Percentiles rank a stretch among this genome's conserved stretches.
phyloP scores from a whole-genome alignment of 1,140 invertebrate genomes.

The Drosophila ficusphila region DNA sequence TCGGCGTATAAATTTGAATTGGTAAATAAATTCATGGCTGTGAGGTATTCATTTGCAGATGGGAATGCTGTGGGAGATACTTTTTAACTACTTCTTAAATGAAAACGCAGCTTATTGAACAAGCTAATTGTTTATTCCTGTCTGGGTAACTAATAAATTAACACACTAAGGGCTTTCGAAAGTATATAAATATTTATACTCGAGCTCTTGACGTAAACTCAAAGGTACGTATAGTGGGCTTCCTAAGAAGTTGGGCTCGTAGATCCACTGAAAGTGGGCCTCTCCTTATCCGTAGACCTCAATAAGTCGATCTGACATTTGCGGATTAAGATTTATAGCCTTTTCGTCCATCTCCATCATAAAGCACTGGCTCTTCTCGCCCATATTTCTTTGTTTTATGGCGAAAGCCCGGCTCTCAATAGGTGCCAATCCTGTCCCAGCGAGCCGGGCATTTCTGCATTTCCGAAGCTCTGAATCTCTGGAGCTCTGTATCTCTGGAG shows the following conservation, averaged over 20 bases:
- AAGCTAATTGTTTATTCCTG: no score
- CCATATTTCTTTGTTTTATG: conserved; percentile 50
- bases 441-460: conserved; percentile 11
- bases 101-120: no score
- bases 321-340: conserved; percentile 43
- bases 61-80: neutral
- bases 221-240: neutral
- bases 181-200: no score
- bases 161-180: no score
- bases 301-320: conserved; percentile 36
- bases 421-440: conserved; percentile 48
- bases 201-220: neutral
- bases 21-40: neutral
- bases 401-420: conserved; percentile 46
- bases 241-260: conserved; percentile 3
- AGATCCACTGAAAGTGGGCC: conserved; percentile 1
- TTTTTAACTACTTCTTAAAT: no score
- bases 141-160: no score
- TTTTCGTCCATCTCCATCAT: conserved; percentile 39
- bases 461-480: conserved; percentile 14
- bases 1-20: neutral
- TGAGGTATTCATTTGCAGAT: neutral
- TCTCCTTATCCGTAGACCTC: conserved; percentile 23
- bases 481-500: conserved; percentile 9
- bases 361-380: conserved; percentile 36